Percentiles rank a stretch among this genome's conserved stretches.
phyloP scores from a whole-genome alignment of 1,140 invertebrate species.

The Wiebesia pumilae region DNA sequence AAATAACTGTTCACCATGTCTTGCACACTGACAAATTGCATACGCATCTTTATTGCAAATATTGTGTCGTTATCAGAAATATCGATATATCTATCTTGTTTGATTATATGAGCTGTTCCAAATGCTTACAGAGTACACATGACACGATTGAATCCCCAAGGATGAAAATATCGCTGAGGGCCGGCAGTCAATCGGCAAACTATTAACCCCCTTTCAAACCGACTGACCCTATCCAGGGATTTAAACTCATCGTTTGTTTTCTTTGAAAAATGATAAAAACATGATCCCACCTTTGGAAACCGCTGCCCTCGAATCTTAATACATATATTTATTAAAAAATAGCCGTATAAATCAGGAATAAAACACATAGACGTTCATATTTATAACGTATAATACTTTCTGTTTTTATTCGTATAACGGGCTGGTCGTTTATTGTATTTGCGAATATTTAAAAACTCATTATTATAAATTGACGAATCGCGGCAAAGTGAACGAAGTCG shows the following conservation, averaged over 20 bases:
- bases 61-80: neutral
- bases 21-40: too few species aligned
- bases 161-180: slow-evolving; percentile 21
- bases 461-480: too few species aligned
- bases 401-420: too few species aligned
- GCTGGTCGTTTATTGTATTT: too few species aligned
- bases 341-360: too few species aligned
- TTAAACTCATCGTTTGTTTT: slow-evolving; percentile 22
- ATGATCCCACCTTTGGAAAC: neutral
- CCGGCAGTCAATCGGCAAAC: slow-evolving; percentile 62
- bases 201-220: slow-evolving; percentile 60
- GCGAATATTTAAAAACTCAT: too few species aligned
- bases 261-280: slow-evolving; percentile 51
- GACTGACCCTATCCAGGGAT: slow-evolving; percentile 34
- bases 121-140: neutral
- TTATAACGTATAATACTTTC: too few species aligned
- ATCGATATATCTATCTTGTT: neutral
- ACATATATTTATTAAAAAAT: too few species aligned
- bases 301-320: too few species aligned
- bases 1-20: too few species aligned
- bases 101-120: neutral
- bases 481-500: too few species aligned
- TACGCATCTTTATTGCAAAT: neutral
- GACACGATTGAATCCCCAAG: slow-evolving; percentile 23
- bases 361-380: too few species aligned